These are phyloP conservation scores for Apamea sordens DNA, from an alignment of 2,888 invertebrate species.

Conservation along the genomic window DNA sequence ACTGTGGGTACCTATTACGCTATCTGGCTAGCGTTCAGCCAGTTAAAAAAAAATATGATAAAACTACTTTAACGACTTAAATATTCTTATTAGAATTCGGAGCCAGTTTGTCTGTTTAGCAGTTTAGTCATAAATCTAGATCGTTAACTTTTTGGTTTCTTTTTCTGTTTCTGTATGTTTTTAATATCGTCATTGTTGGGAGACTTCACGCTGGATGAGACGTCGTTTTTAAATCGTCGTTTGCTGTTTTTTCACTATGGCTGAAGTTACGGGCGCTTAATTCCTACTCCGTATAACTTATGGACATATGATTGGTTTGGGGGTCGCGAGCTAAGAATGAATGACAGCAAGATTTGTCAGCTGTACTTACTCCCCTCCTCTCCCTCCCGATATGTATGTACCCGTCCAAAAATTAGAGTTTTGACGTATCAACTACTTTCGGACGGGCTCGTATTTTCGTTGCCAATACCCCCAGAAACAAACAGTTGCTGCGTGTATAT, in stretches of 20 bases:
- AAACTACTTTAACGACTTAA: slow-evolving; percentile 34
- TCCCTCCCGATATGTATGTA: too few species aligned
- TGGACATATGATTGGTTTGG: too few species aligned
- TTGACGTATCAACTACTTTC: background rate
- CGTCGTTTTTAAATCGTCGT: background rate
- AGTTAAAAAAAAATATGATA: slow-evolving; percentile 5
- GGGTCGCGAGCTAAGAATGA: too few species aligned
- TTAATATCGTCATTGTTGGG: slow-evolving; percentile 3
- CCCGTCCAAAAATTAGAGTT: background rate
- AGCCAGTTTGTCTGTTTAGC: slow-evolving; percentile 14
- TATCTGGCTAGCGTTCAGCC: slow-evolving; percentile 3
- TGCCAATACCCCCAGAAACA: background rate
- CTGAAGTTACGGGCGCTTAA: too few species aligned
- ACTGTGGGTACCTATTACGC: slow-evolving; percentile 1
- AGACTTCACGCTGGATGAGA: background rate
- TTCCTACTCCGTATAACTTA: too few species aligned
- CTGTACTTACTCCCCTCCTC: too few species aligned
- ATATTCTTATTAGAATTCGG: slow-evolving; percentile 30
- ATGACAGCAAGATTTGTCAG: too few species aligned
- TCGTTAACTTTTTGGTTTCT: slow-evolving; percentile 22
- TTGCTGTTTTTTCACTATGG: background rate
- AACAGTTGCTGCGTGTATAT: background rate
- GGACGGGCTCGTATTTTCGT: background rate
- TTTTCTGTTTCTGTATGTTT: slow-evolving; percentile 15
- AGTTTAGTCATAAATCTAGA: slow-evolving; percentile 44